phyloP scores from a whole-genome alignment of 2,888 invertebrate species.

The Oasisia sp. region DNA sequence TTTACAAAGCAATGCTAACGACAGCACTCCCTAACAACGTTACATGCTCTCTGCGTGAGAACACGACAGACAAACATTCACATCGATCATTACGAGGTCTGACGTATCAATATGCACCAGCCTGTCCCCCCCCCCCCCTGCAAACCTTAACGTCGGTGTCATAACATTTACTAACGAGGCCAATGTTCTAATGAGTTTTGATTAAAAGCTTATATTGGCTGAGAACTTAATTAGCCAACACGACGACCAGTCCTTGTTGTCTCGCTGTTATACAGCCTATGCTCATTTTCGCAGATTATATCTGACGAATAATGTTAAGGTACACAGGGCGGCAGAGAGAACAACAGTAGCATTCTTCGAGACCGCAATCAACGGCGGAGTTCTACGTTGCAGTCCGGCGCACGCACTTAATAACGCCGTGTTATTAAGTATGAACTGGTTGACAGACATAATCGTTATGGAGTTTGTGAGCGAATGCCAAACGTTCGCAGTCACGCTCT shows the following conservation, averaged over 20 bases:
- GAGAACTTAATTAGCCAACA: neutral
- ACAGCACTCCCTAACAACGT: neutral
- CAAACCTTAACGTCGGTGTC: neutral
- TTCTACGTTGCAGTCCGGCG: neutral
- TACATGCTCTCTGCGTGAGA: neutral
- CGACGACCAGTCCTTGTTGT: neutral
- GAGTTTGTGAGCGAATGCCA: neutral
- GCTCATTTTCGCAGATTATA: conserved; percentile 1
- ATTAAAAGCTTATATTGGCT: neutral
- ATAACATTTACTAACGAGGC: neutral
- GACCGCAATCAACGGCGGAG: neutral
- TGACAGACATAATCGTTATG: neutral
- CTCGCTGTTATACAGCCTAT: neutral
- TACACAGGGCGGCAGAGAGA: neutral
- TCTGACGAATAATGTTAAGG: neutral
- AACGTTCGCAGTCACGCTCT: neutral
- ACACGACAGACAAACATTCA: neutral
- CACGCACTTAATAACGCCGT: neutral
- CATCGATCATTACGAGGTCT: neutral
- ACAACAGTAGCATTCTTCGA: neutral
- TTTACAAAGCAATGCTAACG: neutral
- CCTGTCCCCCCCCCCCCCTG: neutral
- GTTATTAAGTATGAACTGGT: neutral
- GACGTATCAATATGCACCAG: neutral
- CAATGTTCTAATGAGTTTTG: neutral